Evolutionary conservation across 2,113 vertebrate species (phyloP).

Genomic region (Euleptes europaea): DNA sequence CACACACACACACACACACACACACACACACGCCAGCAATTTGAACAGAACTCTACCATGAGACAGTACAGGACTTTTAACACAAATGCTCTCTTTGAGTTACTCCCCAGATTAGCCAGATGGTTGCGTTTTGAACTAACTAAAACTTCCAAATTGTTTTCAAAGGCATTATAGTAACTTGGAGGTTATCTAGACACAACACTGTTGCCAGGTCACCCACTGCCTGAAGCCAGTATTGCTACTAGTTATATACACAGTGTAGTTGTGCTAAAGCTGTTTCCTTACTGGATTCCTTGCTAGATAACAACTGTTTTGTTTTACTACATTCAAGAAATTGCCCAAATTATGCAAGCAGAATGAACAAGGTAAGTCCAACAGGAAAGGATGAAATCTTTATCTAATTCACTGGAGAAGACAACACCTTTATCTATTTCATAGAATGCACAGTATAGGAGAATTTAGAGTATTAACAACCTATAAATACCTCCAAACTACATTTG

Average conservation of each 20-base stretch:
- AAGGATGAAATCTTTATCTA: background rate
- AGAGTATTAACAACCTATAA: background rate
- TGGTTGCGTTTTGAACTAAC: background rate
- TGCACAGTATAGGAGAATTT: too few species aligned
- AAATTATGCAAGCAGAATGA: background rate
- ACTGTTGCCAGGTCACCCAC: background rate
- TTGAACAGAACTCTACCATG: background rate
- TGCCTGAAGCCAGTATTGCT: background rate
- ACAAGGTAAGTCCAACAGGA: background rate
- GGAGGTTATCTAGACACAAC: background rate
- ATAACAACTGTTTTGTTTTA: too few species aligned
- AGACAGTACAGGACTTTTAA: background rate
- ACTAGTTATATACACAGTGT: background rate
- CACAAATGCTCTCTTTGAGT: background rate
- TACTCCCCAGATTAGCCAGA: background rate
- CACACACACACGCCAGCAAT: too few species aligned
- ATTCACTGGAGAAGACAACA: too few species aligned
- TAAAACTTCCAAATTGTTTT: background rate
- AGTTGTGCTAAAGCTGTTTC: background rate
- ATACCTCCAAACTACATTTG: background rate
- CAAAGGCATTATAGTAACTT: background rate
- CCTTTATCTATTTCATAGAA: background rate
- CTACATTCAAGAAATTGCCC: background rate
- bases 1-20: too few species aligned
- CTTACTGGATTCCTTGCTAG: background rate